phyloP scores from a whole-genome alignment of 2,797 vertebrate genomes.

The Acropternis orthonyx region DNA sequence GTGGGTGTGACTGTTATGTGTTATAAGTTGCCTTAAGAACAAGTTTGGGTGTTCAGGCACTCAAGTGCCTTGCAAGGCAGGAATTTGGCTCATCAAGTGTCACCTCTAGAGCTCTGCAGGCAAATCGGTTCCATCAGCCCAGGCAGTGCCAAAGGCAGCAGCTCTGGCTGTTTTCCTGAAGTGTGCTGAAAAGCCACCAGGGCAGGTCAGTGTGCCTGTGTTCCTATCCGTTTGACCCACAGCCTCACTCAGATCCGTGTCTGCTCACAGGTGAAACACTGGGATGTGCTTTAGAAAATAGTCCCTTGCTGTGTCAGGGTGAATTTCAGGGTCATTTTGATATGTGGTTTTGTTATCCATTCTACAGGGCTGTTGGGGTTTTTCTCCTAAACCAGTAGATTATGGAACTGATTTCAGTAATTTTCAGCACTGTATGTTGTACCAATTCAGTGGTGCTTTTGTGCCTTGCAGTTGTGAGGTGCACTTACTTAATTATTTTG shows the following conservation, averaged over 20 bases:
- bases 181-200: not conserved
- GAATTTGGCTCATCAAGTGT: not conserved
- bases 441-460: not conserved
- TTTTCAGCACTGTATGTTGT: not conserved
- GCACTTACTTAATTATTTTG: not conserved
- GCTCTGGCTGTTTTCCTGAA: not conserved
- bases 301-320: not conserved
- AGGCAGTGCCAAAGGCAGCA: not conserved
- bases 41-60: not conserved
- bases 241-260: rapidly evolving
- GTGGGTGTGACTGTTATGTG: rapidly evolving
- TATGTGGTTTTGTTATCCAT: not conserved
- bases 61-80: not conserved
- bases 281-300: not conserved
- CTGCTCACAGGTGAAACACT: not conserved
- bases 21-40: not conserved
- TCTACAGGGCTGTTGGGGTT: not conserved
- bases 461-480: not conserved
- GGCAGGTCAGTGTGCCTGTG: not conserved
- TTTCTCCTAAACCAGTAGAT: not conserved
- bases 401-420: not conserved
- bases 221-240: rapidly evolving
- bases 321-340: not conserved
- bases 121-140: not conserved
- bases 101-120: not conserved